These are phyloP conservation scores for Myxocyprinus asiaticus DNA, from an alignment of 2,113 vertebrate species.

Conservation along the genomic window DNA sequence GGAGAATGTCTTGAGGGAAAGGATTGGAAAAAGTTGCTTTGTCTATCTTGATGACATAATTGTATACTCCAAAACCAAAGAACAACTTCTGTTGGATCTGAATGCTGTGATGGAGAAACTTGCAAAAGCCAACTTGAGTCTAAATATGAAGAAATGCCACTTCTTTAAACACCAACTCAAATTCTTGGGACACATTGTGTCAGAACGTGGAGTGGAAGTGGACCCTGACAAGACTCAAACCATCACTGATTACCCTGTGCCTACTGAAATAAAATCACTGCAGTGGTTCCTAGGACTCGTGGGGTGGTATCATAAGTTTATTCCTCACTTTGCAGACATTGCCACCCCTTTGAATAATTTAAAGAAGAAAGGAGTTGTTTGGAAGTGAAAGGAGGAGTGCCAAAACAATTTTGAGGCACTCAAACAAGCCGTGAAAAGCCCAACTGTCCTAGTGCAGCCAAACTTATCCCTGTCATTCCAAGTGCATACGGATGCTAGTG, in stretches of 20 bases:
- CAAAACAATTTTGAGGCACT: neutral
- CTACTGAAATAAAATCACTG: neutral
- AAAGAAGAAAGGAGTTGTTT: conserved; percentile 5
- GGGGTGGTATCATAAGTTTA: conserved; percentile 40
- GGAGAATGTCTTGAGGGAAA: no score
- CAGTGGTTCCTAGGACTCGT: conserved; percentile 35
- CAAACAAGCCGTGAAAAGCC: neutral
- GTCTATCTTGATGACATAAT: no score
- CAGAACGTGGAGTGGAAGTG: conserved; percentile 9
- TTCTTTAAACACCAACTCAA: neutral
- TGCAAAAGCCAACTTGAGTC: no score
- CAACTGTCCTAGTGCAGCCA: conserved; percentile 4
- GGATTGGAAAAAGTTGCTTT: no score
- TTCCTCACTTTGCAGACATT: neutral
- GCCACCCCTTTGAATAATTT: neutral
- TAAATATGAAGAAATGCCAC: no score
- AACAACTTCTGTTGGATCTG: no score
- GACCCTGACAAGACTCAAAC: conserved; percentile 10
- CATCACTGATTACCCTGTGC: conserved; percentile 1
- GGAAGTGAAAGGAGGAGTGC: neutral
- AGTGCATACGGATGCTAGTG: no score
- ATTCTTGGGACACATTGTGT: neutral
- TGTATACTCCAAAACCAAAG: no score
- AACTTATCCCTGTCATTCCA: no score
- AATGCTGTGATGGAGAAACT: no score